phyloP scores from a whole-genome alignment of 2,113 vertebrate genomes.

The Meriones unguiculatus region DNA sequence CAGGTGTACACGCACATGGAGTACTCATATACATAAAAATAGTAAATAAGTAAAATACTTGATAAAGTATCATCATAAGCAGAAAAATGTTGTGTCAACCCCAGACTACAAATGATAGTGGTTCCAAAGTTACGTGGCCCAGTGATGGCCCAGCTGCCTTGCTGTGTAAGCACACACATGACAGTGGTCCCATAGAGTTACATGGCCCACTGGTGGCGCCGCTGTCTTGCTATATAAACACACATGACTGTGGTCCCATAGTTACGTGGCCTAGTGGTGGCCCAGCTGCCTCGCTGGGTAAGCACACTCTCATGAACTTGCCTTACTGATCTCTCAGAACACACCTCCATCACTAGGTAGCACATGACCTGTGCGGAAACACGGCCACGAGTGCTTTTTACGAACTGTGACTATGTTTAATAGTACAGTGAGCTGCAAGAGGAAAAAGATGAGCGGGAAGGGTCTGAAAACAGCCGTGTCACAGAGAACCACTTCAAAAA shows the following conservation, averaged over 20 bases:
- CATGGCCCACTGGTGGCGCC: too few species aligned
- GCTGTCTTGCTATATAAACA: too few species aligned
- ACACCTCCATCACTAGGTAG: neutral
- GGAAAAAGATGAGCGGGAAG: neutral
- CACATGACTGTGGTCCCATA: too few species aligned
- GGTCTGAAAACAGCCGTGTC: neutral
- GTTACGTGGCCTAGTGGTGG: too few species aligned
- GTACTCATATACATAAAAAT: too few species aligned
- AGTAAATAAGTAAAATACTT: neutral
- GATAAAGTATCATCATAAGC: neutral
- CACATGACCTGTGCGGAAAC: neutral
- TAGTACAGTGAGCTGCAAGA: neutral
- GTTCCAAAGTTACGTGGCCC: too few species aligned
- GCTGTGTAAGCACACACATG: too few species aligned
- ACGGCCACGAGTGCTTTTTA: neutral
- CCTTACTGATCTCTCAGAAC: neutral
- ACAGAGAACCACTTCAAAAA: neutral
- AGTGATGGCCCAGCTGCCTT: neutral
- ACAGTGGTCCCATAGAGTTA: neutral
- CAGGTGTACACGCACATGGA: too few species aligned
- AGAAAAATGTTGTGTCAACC: neutral
- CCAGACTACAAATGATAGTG: neutral
- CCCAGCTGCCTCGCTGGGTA: neutral
- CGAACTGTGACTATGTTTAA: neutral
- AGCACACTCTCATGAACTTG: neutral